Conservation (phyloP, 2,113 vertebrate genomes). For the Cynopterus brachyotis region DNA sequence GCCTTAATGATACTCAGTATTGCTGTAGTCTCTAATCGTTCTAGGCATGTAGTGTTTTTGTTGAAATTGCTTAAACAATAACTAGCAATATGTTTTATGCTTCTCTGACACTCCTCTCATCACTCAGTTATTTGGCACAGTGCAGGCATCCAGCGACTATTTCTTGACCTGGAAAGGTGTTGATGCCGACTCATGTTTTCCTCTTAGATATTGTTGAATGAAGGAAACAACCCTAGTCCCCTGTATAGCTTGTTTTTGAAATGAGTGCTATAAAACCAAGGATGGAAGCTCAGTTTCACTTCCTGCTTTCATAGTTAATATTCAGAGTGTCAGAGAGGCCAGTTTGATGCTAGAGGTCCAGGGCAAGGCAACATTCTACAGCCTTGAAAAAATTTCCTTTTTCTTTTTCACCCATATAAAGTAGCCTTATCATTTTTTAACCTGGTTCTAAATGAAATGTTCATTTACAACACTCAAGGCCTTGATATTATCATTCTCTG, state of each 20-base stretch:
- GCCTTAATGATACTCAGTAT: background rate
- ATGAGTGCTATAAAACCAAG: background rate
- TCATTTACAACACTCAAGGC: background rate
- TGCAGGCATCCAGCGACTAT: background rate
- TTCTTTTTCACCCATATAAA: background rate
- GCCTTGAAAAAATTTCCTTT: background rate
- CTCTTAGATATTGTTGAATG: background rate
- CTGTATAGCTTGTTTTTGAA: background rate
- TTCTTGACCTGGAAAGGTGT: background rate
- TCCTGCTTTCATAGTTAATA: background rate
- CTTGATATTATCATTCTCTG: background rate
- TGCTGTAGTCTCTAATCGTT: background rate
- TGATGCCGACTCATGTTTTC: background rate
- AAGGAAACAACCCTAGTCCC: background rate
- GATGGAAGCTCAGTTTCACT: background rate
- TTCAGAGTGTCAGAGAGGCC: background rate
- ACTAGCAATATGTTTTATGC: background rate
- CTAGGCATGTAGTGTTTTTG: background rate
- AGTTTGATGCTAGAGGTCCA: background rate
- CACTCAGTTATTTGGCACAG: background rate
- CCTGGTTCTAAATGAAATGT: background rate
- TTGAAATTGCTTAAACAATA: background rate
- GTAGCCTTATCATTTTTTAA: background rate
- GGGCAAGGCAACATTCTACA: background rate
- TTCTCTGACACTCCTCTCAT: background rate